These are phyloP conservation scores for Campaea margaritaria DNA, from an alignment of 2,888 invertebrate species.

Conservation along the genomic window DNA sequence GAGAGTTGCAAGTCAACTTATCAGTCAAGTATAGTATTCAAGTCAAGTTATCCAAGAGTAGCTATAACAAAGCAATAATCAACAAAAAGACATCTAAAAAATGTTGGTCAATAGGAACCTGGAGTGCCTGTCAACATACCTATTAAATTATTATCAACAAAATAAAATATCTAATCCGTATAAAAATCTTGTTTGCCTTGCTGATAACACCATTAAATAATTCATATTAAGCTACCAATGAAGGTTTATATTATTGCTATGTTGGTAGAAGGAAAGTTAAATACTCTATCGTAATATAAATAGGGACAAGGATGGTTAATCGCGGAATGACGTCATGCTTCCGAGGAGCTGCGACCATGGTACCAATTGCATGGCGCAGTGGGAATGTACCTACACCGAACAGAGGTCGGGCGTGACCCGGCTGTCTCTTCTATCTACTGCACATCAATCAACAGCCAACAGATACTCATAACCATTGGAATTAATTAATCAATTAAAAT, in stretches of 20 bases:
- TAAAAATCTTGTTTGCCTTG: not conserved
- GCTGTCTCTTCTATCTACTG: not conserved
- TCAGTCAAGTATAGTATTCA: too few species aligned
- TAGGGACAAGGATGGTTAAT: constrained; percentile 43
- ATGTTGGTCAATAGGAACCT: too few species aligned
- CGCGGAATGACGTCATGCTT: constrained; percentile 59
- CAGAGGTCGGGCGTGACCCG: not conserved
- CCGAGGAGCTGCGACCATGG: constrained; percentile 18
- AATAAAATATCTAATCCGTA: not conserved
- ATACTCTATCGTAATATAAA: not conserved
- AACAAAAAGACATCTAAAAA: too few species aligned
- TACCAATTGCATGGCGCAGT: constrained; percentile 2
- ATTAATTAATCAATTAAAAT: not conserved
- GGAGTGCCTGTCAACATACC: too few species aligned
- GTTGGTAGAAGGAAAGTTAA: not conserved
- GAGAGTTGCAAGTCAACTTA: too few species aligned
- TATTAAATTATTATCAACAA: not conserved
- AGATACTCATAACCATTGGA: not conserved
- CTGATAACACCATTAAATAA: not conserved
- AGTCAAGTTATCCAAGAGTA: too few species aligned
- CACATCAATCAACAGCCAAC: constrained; percentile 1
- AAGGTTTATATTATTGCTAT: not conserved
- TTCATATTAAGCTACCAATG: not conserved
- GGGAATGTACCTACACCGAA: not conserved
- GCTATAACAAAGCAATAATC: too few species aligned